Evolutionary conservation across 2,797 vertebrate species (phyloP), one percentile per base, ranked within the genome.

Genomic region (Emys orbicularis): DNA sequence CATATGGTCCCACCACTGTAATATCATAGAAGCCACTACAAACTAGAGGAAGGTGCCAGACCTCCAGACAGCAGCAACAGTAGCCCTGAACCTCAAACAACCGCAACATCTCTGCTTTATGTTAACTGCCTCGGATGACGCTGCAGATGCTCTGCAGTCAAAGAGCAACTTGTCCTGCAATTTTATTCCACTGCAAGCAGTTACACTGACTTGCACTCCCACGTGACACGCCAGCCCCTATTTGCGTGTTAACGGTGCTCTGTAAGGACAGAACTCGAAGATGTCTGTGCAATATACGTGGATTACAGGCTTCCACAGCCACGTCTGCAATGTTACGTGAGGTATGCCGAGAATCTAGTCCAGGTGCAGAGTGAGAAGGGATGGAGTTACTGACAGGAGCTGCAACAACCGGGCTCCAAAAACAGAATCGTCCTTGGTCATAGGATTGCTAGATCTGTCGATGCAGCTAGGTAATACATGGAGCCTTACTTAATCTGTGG

Each of bases 251-350:
- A 92, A 95, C 86, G 83, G 92, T 91, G 94, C 92, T 53, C 85
- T 41, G 80, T 89, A 93, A 93, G 83, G 93, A 95, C 96, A 92
- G 81, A 80, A 79, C 91, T 90, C 88, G 54, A 61, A 95, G 95
- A 84, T n/a, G 79, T 84, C 95, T 94, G 92, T 79, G 90, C 94
- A 95, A 95, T 92, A 86, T 12, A 0, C 90, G 87, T 88, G 93
- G 94, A 96, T 57, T 92, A 95, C 56, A 47, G 56, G 81, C 56
- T 83, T 8, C 81, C 44, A 47, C 89, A 79, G 91, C 83, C 93
- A 54, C 89, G 95, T 93, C 93, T 97, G 95, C 97, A 96, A 93
- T 87, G 74, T 76, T 90, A 97, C n/a, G 57, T 89, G 95, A 95
- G 92, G 57, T 65, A 83, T 79, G 21, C 52, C 76, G 92, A 95